Base-by-base conservation (phyloP, 2,888 invertebrate genomes). In the Thymelicus sylvestris region DNA sequence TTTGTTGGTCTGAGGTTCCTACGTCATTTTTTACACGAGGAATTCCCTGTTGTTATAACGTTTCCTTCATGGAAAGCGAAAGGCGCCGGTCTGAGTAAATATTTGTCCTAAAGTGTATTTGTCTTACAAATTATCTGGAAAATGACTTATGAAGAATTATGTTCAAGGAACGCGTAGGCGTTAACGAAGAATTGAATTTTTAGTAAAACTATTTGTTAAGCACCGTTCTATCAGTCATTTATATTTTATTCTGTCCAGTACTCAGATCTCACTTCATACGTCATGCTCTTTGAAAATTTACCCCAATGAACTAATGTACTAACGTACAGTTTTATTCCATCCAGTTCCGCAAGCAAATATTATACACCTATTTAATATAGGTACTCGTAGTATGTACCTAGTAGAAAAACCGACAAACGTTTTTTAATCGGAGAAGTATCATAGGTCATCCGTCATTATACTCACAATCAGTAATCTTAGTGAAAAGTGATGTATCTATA, bases 11-110 rank as follows among this genome's bases (percentile, higher is more conserved):
- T 80, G 80, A 78, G 82, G 80, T 73, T 64, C 73, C 75, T 74
- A 83, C 86, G 86, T 86, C 86, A 64, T 73, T 69, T 19, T 74
- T 74, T 67, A 73, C 77, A 79, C 78, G 79, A 87, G 86, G 87
- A 86, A 89, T 87, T 90, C 87, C 90, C 88, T 85, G 76, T 89
- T 88, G 85, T 86, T 59, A 69, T 69, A 47, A 64, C 63, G 69
- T 64, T 64, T 57, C 57, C 57, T 64, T 69, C 69, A 64, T 48
- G 44, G 64, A 69, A 69, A 69, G 64, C 55, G 64, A 69, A 69
- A 69, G 68, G 59, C 69, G 64, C 48, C 64, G 48, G 57, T 52
- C 64, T 57, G 62, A 24, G 69, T 69, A 62, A 69, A 69, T 64
- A 64, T 69, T 52, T 59, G 24, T 64, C 19, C 31, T 59, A 50